Conservation (phyloP, 2,797 vertebrate genomes). For the Oceanodroma leucorhoa region DNA sequence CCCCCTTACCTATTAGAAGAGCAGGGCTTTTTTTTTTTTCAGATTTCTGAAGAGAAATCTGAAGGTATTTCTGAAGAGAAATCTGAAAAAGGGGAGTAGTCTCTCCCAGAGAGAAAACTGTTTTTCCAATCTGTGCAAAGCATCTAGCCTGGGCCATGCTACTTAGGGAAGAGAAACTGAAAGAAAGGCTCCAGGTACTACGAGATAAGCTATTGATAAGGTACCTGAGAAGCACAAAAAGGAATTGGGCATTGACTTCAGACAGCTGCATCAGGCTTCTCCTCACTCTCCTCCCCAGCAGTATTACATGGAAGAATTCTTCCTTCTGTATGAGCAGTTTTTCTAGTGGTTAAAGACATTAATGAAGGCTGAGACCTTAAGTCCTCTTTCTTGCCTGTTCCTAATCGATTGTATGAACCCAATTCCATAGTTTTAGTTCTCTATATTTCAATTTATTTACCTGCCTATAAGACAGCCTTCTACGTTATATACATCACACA, state of each 20-base stretch:
- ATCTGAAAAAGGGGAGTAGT: background rate
- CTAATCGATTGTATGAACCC: background rate
- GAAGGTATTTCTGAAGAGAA: background rate
- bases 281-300: background rate
- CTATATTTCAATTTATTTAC: background rate
- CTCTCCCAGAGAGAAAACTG: background rate
- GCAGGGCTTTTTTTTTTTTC: background rate
- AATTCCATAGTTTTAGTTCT: background rate
- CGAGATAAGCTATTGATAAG: background rate
- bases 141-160: background rate
- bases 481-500: background rate
- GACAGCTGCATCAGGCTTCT: background rate
- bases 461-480: background rate
- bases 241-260: background rate
- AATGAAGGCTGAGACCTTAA: background rate
- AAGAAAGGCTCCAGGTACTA: background rate
- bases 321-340: background rate
- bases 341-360: background rate
- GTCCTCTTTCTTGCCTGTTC: background rate
- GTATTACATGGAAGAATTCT: background rate
- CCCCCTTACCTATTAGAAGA: background rate
- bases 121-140: background rate
- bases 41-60: background rate
- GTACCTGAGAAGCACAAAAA: background rate
- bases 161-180: background rate